Evolutionary conservation across 2,797 vertebrate genomes (phyloP), one percentile per base, ranked within the genome.

Genomic region (Oryzias dopingdopingensis): DNA sequence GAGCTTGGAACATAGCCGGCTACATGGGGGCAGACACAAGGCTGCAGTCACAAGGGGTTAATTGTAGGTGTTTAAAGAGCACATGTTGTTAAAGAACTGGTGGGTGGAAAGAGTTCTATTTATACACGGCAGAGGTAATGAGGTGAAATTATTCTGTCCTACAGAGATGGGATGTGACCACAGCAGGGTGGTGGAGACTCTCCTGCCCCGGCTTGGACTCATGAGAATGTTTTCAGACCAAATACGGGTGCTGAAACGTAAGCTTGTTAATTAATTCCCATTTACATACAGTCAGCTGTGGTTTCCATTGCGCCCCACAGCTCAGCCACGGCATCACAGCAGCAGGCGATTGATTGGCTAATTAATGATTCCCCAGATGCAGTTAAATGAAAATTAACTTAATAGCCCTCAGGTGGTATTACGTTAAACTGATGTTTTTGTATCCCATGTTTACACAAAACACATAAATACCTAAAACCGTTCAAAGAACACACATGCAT

Each of bases 61-160:
- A 91, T 92, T 91, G 90, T 90, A 83, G 87, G 83, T 85, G 89
- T 90, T 90, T 92, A 86, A 89, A 84, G 86, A 90, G 85, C 83
- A 79, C 77, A 83, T 82, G 90, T 90, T 78, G 79, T 88, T 89
- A 90, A 90, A 90, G 81, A 71, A 76, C 76, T 58, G 72, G 53
- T 85, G 79, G 84, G 79, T 89, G 88, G 84, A 90, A 88, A 88
- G 81, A 84, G 64, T 81, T 89, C 83, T 90, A 89, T 91, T 90
- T 90, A 90, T 87, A 90, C 81, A 84, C 58, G 77, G 81, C 70
- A 45, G 79, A 86, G 84, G 87, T 89, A 92, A 90, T 90, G 86
- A 91, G 89, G 86, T 86, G 84, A 91, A 91, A 90, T 90, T 89
- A 91, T 90, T 90, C 82, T 87, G 85, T 88, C 82, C 75, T 62